A percentile compares a stretch with the other conserved stretches of the same genome.
Conservation (phyloP, 2,888 invertebrate species). For the Synergus gifuensis region DNA sequence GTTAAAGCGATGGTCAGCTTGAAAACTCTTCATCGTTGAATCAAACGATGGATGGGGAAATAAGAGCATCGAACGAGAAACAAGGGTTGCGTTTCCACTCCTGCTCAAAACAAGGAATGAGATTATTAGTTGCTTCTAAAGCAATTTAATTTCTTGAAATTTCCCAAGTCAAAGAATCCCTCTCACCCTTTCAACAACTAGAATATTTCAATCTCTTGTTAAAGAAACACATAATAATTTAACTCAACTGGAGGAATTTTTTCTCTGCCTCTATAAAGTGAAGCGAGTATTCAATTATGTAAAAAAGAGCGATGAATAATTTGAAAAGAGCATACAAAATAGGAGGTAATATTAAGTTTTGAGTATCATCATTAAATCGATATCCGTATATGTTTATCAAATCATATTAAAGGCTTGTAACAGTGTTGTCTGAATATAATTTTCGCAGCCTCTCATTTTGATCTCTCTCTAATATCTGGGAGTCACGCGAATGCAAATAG, state of each 20-base stretch:
- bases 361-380: not conserved
- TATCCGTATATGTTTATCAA: not conserved
- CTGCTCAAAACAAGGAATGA: slow-evolving; percentile 22
- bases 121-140: slow-evolving; percentile 34
- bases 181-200: not conserved
- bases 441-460: not conserved
- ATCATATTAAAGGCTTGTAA: not conserved
- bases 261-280: not conserved
- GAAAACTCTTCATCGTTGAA: slow-evolving; percentile 60
- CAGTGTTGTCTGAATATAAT: not conserved
- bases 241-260: not conserved
- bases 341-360: not conserved
- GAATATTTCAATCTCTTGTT: not conserved
- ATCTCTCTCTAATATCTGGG: not conserved
- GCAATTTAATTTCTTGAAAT: slow-evolving; percentile 37
- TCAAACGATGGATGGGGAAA: slow-evolving; percentile 46
- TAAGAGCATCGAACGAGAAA: slow-evolving; percentile 43
- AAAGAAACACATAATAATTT: not conserved
- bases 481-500: slow-evolving; percentile 15
- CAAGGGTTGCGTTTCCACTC: slow-evolving; percentile 30
- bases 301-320: not conserved
- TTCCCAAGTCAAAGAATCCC: slow-evolving; percentile 29
- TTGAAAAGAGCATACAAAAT: not conserved
- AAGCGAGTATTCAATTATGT: not conserved
- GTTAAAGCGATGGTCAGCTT: slow-evolving; percentile 67